Base-by-base conservation (phyloP, 2,113 vertebrate species). In the Calyptommatus sinebrachiatus region DNA sequence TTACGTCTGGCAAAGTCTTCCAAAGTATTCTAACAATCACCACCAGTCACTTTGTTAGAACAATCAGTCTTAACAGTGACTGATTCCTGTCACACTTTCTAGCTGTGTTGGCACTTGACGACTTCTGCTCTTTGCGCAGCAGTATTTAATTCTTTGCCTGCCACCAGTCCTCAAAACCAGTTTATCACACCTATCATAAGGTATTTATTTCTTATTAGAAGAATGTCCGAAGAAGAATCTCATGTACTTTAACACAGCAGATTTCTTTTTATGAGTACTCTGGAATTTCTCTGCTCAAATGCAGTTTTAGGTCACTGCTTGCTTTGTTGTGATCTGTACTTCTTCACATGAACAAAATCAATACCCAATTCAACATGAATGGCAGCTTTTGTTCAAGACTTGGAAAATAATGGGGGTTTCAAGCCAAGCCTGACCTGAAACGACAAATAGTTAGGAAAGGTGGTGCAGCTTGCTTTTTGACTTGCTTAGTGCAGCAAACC, bases 131-230 rank as follows among this genome's bases (percentile, higher is more conserved):
- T 60, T 12, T 77, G 28, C 76, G 18, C 21, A 28, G 12, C 68
- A 66, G 60, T 69, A 46, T 82, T 72, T 82, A 57, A 77, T 82
- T 82, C 69, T 62, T 77, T 22, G 45, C 61, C 74, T 72, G 74
- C 60, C 80, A 60, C 53, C 29, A 45, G 24, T 41, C 68, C 20
- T 71, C 68, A 48, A 62, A 63, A 35, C 28, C 60, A 65, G 73
- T 57, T 22, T 77, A 66, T 82, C 31, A 29, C 29, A 60, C 46
- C 46, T 53, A 77, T 67, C 62, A 67, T 29, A 67, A 67, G 69
- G 31, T 45, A 77, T 83, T 72, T 77, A 77, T 83, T 77, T 66
- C 48, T 70, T 66, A 67, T 73, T 72, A 57, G 66, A 46, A 81
- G 73, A 69, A 62, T 62, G 73, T 41, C 66, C 26, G 53, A 41